Evolutionary conservation across 2,113 vertebrate genomes (phyloP), one percentile per base, ranked within the genome.

Genomic region (Apeltes quadracus): DNA sequence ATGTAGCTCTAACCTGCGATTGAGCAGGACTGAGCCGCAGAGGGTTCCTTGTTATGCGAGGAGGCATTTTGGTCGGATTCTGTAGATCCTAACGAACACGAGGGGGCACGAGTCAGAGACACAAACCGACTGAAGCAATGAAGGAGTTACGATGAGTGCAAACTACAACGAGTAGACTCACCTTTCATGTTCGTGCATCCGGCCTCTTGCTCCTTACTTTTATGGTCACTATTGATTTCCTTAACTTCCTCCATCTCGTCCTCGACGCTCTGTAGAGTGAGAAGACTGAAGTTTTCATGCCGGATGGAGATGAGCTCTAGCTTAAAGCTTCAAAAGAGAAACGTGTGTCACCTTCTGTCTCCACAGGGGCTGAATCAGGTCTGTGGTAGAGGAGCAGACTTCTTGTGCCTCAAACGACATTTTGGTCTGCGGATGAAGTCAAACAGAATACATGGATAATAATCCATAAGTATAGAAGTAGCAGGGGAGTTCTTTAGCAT

Each of bases 401-500:
- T 93, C 93, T 56, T 93, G 93, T 7, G 92, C 94, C 72, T 95
- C 93, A 36, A 92, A 94, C 29, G 92, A 93, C 61, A 84, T 76
- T 70, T 80, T 93, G 7, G 83, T 93, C 94, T 95, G 88, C 41
- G 25, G 72, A 75, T 20, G 11, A 50, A 57, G 1, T 32, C 14
- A 57, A 50, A 66, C 4, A 67, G 14, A 58, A 58, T 1, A 61
- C 15, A 76, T 2, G 29, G 44, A 64, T 16, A 11, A 29, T 7
- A n/a, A n/a, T n/a, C n/a, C n/a, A n/a, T n/a, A n/a, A n/a, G n/a
- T n/a, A n/a, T n/a, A n/a, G 8, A 61, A 4, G n/a, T 15, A n/a
- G 54, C 34, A 44, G 44, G 13, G 20, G 34, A 55, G 13, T 36
- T 34, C 57, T 22, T 55, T 7, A 36, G 23, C 15, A 32, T 2